phyloP scores from a whole-genome alignment of 2,113 vertebrate species.

The Sclerurus mexicanus region DNA sequence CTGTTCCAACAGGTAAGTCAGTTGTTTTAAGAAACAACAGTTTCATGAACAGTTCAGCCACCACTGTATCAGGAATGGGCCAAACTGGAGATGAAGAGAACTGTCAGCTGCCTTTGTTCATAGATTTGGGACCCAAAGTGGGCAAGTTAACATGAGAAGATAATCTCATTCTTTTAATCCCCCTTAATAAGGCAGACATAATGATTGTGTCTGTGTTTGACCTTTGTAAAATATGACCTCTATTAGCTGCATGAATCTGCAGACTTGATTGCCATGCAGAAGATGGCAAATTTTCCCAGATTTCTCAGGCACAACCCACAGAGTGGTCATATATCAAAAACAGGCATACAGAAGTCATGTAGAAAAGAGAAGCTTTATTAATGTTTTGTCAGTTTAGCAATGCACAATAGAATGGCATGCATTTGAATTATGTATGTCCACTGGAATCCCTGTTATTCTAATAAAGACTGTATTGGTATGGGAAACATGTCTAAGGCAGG shows the following conservation, averaged over 20 bases:
- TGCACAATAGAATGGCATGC: not conserved
- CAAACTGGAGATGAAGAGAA: not conserved
- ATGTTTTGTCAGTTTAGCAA: not conserved
- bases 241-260: not conserved
- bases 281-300: not conserved
- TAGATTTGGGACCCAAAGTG: not conserved
- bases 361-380: not conserved
- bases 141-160: not conserved
- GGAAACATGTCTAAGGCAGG: not conserved
- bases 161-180: not conserved
- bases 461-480: not conserved
- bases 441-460: not conserved
- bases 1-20: not conserved
- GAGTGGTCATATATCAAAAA: not conserved
- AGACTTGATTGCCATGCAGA: not conserved
- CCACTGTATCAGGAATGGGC: not conserved
- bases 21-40: not conserved
- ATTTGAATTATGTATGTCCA: not conserved
- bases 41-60: not conserved
- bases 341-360: not conserved
- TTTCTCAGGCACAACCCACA: not conserved
- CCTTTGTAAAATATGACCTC: not conserved
- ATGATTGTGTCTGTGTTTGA: not conserved
- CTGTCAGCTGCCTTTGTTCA: not conserved
- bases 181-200: not conserved